These are phyloP conservation scores for Ypsolopha sequella DNA, from an alignment of 2,888 invertebrate species.

Conservation along the genomic window DNA sequence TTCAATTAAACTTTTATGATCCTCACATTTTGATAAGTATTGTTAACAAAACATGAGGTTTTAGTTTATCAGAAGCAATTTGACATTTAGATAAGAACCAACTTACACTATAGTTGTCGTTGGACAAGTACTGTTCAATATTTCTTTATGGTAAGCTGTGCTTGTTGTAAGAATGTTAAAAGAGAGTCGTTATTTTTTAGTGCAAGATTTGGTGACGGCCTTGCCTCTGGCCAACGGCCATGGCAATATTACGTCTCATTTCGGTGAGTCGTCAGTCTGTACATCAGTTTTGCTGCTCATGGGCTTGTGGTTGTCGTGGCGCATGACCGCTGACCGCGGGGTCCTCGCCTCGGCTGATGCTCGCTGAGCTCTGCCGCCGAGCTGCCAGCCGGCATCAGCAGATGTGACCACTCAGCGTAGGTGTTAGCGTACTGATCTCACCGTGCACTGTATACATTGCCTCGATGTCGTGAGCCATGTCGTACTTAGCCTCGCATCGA, in stretches of 20 bases:
- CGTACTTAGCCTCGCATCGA: constrained; percentile 49
- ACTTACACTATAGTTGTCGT: neutral
- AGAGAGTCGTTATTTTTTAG: constrained; percentile 68
- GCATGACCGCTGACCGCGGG: constrained; percentile 25
- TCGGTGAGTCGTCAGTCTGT: constrained; percentile 67
- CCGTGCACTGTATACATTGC: constrained; percentile 35
- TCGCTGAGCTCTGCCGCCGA: constrained; percentile 2
- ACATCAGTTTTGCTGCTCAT: constrained; percentile 48
- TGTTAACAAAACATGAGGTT: constrained; percentile 9
- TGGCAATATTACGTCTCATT: constrained; percentile 68
- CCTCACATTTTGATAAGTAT: constrained; percentile 16
- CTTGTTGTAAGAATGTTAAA: constrained; percentile 48
- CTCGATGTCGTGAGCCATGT: constrained; percentile 55
- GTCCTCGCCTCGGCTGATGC: constrained; percentile 25
- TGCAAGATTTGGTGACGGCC: constrained; percentile 71
- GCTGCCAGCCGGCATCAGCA: constrained; percentile 17
- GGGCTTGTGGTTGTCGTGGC: constrained; percentile 63
- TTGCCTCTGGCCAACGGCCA: constrained; percentile 70
- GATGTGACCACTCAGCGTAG: constrained; percentile 18
- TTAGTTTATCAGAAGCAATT: constrained; percentile 20
- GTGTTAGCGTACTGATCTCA: constrained; percentile 34
- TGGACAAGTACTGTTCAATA: constrained; percentile 8
- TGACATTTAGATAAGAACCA: constrained; percentile 14
- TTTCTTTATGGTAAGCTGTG: neutral
- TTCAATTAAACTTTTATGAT: constrained; percentile 10